Evolutionary conservation across 1,140 invertebrate genomes (phyloP).

Genomic region (Hyles euphorbiae): DNA sequence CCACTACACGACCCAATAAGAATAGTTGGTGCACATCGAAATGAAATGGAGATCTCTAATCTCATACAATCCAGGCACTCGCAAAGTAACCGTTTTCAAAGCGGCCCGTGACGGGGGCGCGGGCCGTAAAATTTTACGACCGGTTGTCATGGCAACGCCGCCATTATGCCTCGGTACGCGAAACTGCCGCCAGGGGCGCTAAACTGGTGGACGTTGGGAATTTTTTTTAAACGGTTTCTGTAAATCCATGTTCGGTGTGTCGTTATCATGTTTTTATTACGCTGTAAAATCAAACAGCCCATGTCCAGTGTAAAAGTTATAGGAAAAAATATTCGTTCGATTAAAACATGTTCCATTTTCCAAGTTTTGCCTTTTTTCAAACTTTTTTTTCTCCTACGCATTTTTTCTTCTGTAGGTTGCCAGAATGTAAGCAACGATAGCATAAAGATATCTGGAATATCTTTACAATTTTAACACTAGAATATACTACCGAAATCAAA

Average conservation of each 20-base stretch:
- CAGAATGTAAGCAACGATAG: too few species aligned
- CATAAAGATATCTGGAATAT: too few species aligned
- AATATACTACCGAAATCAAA: too few species aligned
- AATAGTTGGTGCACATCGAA: constrained; percentile 11
- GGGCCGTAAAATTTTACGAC: constrained; percentile 65
- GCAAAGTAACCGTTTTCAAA: constrained; percentile 32
- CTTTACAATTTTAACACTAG: too few species aligned
- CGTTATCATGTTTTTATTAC: too few species aligned
- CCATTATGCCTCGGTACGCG: constrained; percentile 43
- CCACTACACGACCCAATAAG: constrained; percentile 1
- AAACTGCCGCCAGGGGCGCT: constrained; percentile 38
- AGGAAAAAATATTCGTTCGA: too few species aligned
- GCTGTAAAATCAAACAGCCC: too few species aligned
- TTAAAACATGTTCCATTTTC: too few species aligned
- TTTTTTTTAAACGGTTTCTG: constrained; percentile 7
- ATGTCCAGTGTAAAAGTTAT: too few species aligned
- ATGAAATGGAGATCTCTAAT: constrained; percentile 32
- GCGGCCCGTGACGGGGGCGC: constrained; percentile 36
- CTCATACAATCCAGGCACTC: constrained; percentile 30
- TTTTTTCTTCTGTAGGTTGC: too few species aligned
- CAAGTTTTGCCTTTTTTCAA: too few species aligned
- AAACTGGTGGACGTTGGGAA: constrained; percentile 2
- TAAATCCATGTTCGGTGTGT: neutral
- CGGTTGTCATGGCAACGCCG: constrained; percentile 53
- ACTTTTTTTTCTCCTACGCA: too few species aligned